Base-by-base conservation (phyloP, 1,140 invertebrate genomes). In the Choristoneura fumiferana region DNA sequence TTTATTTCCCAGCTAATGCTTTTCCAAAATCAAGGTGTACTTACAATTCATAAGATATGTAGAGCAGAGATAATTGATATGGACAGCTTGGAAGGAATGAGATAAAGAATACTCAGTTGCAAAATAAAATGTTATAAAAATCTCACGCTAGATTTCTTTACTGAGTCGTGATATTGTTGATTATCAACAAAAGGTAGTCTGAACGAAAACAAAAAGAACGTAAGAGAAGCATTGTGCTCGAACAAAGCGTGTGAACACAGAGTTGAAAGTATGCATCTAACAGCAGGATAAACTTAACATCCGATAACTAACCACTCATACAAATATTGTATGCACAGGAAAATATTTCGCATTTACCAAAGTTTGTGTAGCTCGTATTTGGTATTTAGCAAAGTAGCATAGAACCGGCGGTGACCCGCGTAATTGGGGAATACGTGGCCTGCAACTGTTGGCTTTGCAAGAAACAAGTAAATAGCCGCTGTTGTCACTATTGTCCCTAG, bases 101-200 rank as follows among this genome's bases (percentile, higher is more conserved):
- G 22, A 29, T 29, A 40, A 8, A n/a, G 65, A 75, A 77, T 77
- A 60, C 58, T 70, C 63, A 63, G 66, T 81, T 84, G 71, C 71
- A 73, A 84, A 84, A 81, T 83, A 73, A 78, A 43, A 81, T 75
- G 65, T 67, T 78, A 82, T 70, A 76, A 85, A 81, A 84, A 81
- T 88, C 83, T 81, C 84, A 88, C 83, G 77, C 61, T 81, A 72
- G 78, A 78, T 89, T 86, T 88, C 78, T 84, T 86, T 80, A 68
- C 79, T 81, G 71, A 81, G 65, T 83, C 63, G 80, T 73, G 75
- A 88, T 86, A 85, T 84, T 88, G 83, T 84, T 81, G 84, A 85
- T 85, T 75, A 87, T 87, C 81, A 86, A 81, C 81, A 84, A 83
- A 49, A 89, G 82, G 85, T 87, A 81, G 82, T 84, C 81, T 81